Evolutionary conservation across 2,113 vertebrate genomes (phyloP), one percentile per base, ranked within the genome.

Genomic region (Patagioenas fasciata): DNA sequence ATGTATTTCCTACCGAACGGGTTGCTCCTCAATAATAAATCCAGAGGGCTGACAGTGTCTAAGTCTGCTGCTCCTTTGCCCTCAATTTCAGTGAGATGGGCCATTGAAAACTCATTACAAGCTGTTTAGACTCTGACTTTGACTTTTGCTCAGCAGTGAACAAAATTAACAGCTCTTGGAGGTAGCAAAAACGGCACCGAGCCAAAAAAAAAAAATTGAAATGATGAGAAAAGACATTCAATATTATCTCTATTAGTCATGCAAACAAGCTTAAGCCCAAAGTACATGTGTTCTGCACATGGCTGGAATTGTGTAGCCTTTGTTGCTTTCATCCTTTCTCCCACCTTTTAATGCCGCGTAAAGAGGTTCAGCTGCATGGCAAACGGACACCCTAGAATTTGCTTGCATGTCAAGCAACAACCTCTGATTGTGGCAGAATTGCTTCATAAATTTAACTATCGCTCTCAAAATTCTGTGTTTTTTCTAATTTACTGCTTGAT

Each of bases 41-140:
- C 96, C 97, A 3, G 61, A 96, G 97, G 98, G 93, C 97, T 96
- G 98, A 97, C 98, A 97, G 96, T 97, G 98, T 98, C 97, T 95
- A 97, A 97, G 98, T 97, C 95, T 97, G 97, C 97, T 98, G 98
- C 97, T 98, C 98, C 97, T 98, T 98, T 98, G 98, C 98, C 98
- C 98, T 98, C 98, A 98, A 98, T 98, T 98, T 98, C 98, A 97
- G 98, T 97, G 98, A 98, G 98, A 98, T 98, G 98, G 98, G 98
- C 98, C 98, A 98, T 98, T 98, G 98, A 98, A 98, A 98, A 98
- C 98, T 98, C 98, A 98, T 98, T 98, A 98, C 98, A 98, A 98
- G 98, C 98, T 98, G 98, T 98, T 98, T 98, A 98, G 98, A 98
- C 98, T 98, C 98, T 98, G 98, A 98, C 98, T 98, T 98, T 98